These are phyloP conservation scores for Enhydra lutris DNA, from an alignment of 2,113 vertebrate species.

Conservation along the genomic window DNA sequence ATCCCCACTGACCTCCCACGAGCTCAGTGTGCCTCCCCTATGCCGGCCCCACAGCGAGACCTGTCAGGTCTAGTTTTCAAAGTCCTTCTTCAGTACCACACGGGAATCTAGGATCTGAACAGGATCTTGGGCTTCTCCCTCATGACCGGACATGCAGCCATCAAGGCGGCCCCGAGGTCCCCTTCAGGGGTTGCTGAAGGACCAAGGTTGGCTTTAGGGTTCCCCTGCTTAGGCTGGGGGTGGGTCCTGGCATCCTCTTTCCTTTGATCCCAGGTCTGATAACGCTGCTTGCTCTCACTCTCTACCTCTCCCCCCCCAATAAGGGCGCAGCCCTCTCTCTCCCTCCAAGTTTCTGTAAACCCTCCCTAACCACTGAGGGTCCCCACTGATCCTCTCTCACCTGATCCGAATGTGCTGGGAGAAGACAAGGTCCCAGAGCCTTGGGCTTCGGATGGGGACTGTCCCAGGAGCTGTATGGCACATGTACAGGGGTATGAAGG, in stretches of 20 bases:
- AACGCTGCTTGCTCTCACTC: neutral
- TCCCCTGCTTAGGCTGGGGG: neutral
- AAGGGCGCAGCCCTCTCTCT: neutral
- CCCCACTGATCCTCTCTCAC: neutral
- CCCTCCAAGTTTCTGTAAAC: neutral
- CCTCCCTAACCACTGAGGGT: accelerated
- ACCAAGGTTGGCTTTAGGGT: no score
- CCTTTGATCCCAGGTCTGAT: neutral
- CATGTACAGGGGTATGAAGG: accelerated
- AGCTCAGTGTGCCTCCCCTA: no score
- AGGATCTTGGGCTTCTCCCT: neutral
- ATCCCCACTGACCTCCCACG: no score
- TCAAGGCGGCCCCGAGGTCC: no score
- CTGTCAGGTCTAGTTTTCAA: neutral
- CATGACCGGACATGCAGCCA: neutral
- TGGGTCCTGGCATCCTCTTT: accelerated
- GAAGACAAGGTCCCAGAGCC: no score
- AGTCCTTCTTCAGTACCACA: neutral
- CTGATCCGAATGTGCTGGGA: no score
- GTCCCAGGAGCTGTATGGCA: neutral
- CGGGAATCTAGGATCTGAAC: neutral
- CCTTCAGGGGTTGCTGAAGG: no score
- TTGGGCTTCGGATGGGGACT: neutral
- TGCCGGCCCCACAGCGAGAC: neutral
- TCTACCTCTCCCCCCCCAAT: no score